Percentiles rank a stretch among this genome's conserved stretches.
These are phyloP conservation scores for Tupiocoris notatus DNA, from an alignment of 2,888 invertebrate genomes.

Conservation along the genomic window DNA sequence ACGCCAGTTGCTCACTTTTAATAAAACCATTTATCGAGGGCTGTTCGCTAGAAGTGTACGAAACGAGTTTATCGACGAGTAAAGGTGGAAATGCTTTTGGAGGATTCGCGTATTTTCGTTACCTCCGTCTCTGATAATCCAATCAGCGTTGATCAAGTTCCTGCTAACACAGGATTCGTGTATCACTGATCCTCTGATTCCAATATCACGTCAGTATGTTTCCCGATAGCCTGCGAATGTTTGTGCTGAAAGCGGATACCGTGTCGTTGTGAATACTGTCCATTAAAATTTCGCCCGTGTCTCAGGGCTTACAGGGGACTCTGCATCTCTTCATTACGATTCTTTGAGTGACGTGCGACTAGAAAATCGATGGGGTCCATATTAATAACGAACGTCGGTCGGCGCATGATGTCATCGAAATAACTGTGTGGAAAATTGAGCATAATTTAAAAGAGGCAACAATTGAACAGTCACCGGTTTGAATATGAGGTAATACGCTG, in stretches of 20 bases:
- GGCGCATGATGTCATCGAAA: too few species aligned
- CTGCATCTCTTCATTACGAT: too few species aligned
- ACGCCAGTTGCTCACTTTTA: too few species aligned
- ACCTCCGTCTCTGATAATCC: neutral
- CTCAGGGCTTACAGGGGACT: too few species aligned
- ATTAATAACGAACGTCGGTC: too few species aligned
- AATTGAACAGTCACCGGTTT: too few species aligned
- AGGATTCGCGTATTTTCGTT: neutral
- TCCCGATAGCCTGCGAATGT: neutral
- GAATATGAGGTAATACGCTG: too few species aligned
- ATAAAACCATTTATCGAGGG: too few species aligned
- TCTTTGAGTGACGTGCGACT: too few species aligned
- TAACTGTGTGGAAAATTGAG: too few species aligned
- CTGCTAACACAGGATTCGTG: neutral
- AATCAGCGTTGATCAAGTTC: neutral
- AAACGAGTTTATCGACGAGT: neutral
- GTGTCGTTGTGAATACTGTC: neutral
- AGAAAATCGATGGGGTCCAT: too few species aligned
- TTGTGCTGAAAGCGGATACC: neutral
- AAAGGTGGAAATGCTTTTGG: neutral
- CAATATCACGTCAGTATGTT: neutral
- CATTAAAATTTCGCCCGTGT: neutral
- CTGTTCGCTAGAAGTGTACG: neutral
- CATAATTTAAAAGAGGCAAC: too few species aligned
- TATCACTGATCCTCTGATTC: neutral